Evolutionary conservation across 2,888 invertebrate genomes (phyloP), one percentile per base, ranked within the genome.

Genomic region (Hydraecia micacea): DNA sequence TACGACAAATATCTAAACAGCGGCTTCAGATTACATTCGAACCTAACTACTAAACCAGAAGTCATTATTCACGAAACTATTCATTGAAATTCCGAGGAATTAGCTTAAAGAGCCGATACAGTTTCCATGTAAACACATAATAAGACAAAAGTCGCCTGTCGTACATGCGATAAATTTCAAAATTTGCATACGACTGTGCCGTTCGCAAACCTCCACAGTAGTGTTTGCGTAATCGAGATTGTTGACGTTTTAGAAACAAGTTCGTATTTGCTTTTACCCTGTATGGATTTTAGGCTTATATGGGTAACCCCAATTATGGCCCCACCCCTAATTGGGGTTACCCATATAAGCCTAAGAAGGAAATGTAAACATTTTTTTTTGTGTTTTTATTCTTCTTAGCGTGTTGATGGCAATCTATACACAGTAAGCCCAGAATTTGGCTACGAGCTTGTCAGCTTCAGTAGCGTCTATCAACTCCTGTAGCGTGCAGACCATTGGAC

Each of bases 121-220:
- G 72, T 66, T 75, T 77, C 52, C 62, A 69, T 66, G 83, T 81
- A 77, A 74, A 84, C 73, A 82, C 65, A 66, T 69, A 66, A 75
- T 74, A 74, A 36, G 74, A 78, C 86, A 73, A 67, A 86, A 75
- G 36, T 86, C 66, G 21, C 32, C 42, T 71, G 86, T 78, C 58
- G 71, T 72, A 78, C 75, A 76, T 73, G 87, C 82, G 46, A 86
- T 83, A 85, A 82, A 86, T 83, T 83, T 67, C 46, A 49, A 78
- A 82, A 86, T 85, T 87, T 80, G 74, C 86, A 87, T 87, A 87
- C 58, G 32, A 32, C 75, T 74, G 42, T 69, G 60, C 63, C 39
- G 58, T 65, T 84, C 28, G 28, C 42, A n/a, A 36, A 75, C 55
- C 36, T 60, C 49, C 15, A 58, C 68, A 21, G 60, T 68, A n/a